phyloP scores from a whole-genome alignment of 2,888 invertebrate species.

The Arctia plantaginis region DNA sequence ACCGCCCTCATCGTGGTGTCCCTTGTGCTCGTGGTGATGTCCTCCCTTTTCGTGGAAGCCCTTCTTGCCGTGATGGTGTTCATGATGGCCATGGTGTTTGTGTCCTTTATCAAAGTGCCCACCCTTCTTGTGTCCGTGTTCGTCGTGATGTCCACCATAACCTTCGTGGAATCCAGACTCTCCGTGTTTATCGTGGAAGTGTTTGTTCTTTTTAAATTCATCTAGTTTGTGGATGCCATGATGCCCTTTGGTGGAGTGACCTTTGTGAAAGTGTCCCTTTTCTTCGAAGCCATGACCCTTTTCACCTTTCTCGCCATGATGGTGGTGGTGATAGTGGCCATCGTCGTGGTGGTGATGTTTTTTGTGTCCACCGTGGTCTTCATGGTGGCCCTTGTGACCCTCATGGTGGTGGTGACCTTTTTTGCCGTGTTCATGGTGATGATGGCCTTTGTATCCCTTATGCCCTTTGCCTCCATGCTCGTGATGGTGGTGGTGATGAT shows the following conservation, averaged over 20 bases:
- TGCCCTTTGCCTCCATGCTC: conserved; percentile 89
- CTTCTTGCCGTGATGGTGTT: conserved; percentile 93
- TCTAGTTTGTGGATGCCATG: conserved; percentile 94
- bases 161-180: conserved; percentile 92
- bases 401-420: conserved; percentile 92
- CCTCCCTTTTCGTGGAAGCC: conserved; percentile 92
- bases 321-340: conserved; percentile 88
- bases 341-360: conserved; percentile 89
- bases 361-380: conserved; percentile 88
- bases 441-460: conserved; percentile 89
- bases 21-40: conserved; percentile 92
- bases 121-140: conserved; percentile 92
- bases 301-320: conserved; percentile 89
- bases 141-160: conserved; percentile 91
- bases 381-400: conserved; percentile 87
- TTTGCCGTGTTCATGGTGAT: conserved; percentile 89
- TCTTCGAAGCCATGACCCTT: conserved; percentile 85
- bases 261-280: conserved; percentile 91
- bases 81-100: conserved; percentile 91
- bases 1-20: conserved; percentile 92
- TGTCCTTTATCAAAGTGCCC: conserved; percentile 93
- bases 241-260: conserved; percentile 94
- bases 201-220: conserved; percentile 94
- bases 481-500: conserved; percentile 88
- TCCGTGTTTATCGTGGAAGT: conserved; percentile 94